Conservation (phyloP, 2,888 invertebrate genomes). For the Nipponacmea schrenckii region DNA sequence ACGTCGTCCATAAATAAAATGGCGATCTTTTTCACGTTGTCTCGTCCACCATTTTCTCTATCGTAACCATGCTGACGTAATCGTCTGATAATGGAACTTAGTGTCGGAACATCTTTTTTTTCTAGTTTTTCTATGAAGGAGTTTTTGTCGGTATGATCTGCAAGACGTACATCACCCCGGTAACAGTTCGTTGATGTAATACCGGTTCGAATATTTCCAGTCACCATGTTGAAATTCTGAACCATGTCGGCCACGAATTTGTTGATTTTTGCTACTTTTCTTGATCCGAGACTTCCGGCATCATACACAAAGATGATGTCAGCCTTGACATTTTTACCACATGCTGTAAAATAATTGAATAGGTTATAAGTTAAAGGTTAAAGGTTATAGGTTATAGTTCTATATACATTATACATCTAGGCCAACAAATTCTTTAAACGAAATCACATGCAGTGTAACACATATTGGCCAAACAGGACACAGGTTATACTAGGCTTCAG, state of each 20-base stretch:
- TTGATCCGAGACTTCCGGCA: conserved; percentile 25
- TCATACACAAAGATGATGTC: neutral
- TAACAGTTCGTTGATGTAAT: conserved; percentile 46
- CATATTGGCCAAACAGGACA: no score
- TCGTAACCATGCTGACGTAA: neutral
- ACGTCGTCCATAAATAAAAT: conserved; percentile 50
- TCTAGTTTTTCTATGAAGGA: neutral
- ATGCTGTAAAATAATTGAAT: neutral
- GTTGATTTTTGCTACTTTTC: conserved; percentile 29
- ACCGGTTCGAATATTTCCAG: conserved; percentile 47
- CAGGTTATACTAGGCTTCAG: no score
- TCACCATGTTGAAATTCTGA: conserved; percentile 42
- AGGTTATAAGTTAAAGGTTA: neutral
- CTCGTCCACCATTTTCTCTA: conserved; percentile 34
- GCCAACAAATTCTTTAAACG: no score
- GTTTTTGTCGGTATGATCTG: conserved; percentile 26
- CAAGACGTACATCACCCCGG: conserved; percentile 40
- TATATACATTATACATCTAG: no score
- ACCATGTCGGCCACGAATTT: conserved; percentile 44
- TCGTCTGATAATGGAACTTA: neutral
- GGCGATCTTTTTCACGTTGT: conserved; percentile 43
- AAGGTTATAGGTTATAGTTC: no score
- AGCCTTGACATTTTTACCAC: neutral
- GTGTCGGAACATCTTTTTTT: neutral
- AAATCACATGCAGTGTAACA: no score